Base-by-base conservation (phyloP, 2,113 vertebrate genomes). In the Poeciliopsis prolifica region DNA sequence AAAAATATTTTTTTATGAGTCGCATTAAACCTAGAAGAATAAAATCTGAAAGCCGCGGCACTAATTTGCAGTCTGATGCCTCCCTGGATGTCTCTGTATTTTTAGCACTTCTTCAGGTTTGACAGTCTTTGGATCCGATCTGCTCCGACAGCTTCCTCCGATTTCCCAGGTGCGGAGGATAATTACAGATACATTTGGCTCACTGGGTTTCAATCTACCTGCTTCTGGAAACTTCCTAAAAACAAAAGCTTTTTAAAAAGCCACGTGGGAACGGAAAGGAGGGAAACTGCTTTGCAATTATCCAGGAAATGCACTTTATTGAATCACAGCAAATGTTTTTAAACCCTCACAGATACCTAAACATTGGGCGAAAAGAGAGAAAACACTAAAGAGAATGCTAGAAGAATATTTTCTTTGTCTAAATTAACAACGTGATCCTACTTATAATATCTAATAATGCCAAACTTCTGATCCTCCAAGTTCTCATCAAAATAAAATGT, bases 1-100 rank as follows among this genome's bases (percentile, higher is more conserved):
- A 2, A 29, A 29, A 29, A 29, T 29, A 29, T 29, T 29, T 42
- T 28, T 84, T 79, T 79, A 78, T 66, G 11, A 54, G 58, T 61
- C 29, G 22, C 62, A 61, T 58, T 76, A 72, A 86, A 83, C 68
- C 48, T 29, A 64, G 40, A 74, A 70, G 33, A 75, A 79, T 85
- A 77, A 87, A 86, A 73, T 61, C 74, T 79, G 51, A 31, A 85
- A 78, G 70, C 51, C 64, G 68, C 74, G 68, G 29, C 28, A 24
- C 51, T 75, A 3, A 67, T 76, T 68, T 70, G 31, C 51, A 54
- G 72, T 78, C 51, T 29, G 74, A 64, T 54, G 42, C 66, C 40
- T 58, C 3, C 0, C 26, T 0, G 61, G 63, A 66, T 77, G 48
- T 65, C 29, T 68, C 28, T 17, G 65, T 69, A 69, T 77, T 88